These are phyloP conservation scores for Carposina sasakii DNA, from an alignment of 1,140 invertebrate species.

Conservation along the genomic window DNA sequence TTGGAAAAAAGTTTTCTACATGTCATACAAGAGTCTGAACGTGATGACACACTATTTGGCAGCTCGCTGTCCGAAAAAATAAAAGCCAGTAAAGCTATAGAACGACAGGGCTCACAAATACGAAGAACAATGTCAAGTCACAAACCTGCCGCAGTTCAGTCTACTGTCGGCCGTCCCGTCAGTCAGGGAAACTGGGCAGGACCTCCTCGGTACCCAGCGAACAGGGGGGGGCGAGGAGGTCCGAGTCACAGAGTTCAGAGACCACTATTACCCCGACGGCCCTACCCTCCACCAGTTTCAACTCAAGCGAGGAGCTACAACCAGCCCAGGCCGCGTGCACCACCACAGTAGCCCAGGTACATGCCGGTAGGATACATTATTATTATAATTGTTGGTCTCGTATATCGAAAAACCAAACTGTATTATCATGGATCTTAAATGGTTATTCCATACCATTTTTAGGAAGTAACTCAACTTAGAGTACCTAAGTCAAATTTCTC, in stretches of 20 bases:
- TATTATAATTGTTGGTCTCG: neutral
- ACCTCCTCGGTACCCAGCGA: neutral
- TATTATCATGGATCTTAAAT: neutral
- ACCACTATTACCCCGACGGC: too few relatives aligned
- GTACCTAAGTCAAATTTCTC: neutral
- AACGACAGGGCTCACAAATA: neutral
- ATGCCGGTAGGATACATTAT: neutral
- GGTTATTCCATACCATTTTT: neutral
- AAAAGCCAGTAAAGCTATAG: conserved; percentile 1
- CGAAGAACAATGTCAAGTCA: neutral
- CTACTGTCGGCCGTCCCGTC: neutral
- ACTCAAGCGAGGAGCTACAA: neutral
- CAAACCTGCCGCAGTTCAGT: neutral
- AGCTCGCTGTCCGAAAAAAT: neutral
- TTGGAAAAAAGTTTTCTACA: conserved; percentile 1
- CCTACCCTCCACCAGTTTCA: neutral
- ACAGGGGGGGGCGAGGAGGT: neutral
- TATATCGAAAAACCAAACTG: neutral
- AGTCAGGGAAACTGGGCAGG: neutral
- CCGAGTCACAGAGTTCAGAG: neutral
- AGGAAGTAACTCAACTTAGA: neutral
- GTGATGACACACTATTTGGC: neutral
- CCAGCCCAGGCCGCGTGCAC: neutral
- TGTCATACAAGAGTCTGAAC: neutral
- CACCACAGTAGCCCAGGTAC: neutral